Evolutionary conservation across 2,113 vertebrate species (phyloP).

Genomic region (Neomonachus schauinslandi): DNA sequence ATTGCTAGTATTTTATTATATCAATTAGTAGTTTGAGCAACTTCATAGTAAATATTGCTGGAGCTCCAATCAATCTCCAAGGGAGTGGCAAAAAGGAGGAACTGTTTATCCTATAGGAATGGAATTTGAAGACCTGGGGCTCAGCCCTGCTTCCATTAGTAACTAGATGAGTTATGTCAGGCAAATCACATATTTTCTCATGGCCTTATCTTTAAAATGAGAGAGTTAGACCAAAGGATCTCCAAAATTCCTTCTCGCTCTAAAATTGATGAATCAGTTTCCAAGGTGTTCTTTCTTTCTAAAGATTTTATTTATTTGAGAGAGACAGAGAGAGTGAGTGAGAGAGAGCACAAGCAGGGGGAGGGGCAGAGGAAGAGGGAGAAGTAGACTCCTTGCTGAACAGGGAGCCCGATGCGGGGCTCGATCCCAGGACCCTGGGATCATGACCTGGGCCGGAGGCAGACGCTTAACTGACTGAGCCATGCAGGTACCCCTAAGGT

Average conservation of each 20-base stretch:
- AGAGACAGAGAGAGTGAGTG: not conserved
- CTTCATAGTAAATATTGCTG: slow-evolving; percentile 1
- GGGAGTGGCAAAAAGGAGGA: not conserved
- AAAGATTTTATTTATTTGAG: not conserved
- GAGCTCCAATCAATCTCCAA: not conserved
- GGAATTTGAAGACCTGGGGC: not conserved
- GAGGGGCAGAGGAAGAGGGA: not conserved
- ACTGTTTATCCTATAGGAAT: not conserved
- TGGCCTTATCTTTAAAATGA: slow-evolving; percentile 48
- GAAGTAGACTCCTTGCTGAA: too few relatives aligned
- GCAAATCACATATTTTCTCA: not conserved
- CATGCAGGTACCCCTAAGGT: not conserved
- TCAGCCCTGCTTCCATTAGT: not conserved
- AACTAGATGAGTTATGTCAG: slow-evolving; percentile 8
- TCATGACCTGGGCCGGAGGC: not conserved
- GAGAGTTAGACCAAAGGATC: not conserved
- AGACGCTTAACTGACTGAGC: not conserved
- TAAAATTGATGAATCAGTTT: slow-evolving; percentile 23
- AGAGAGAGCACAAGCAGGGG: not conserved
- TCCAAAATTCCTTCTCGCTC: not conserved
- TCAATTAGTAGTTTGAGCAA: not conserved
- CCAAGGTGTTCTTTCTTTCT: not conserved
- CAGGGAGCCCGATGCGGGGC: not conserved
- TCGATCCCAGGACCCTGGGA: not conserved
- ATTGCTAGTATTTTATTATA: not conserved